Evolutionary conservation across 2,113 vertebrate species (phyloP).

Genomic region (Leptodactylus fuscus): DNA sequence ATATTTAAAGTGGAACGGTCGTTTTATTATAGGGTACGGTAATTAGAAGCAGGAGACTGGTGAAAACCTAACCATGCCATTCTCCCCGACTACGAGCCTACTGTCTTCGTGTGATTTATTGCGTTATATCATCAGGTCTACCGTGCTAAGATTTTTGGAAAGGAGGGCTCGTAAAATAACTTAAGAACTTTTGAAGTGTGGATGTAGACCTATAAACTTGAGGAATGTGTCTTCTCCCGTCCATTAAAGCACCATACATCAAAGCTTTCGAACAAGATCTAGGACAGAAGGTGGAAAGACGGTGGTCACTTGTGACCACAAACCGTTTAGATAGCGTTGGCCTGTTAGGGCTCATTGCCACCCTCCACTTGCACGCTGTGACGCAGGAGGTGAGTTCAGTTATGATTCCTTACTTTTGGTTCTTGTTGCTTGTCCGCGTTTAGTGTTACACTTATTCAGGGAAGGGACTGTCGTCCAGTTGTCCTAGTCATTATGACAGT

Average conservation of each 20-base stretch:
- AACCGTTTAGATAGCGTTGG: no score
- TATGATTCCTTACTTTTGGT: no score
- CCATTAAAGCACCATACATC: background rate
- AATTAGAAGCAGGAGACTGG: slow-evolving; percentile 3
- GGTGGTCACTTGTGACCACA: no score
- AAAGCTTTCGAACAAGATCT: background rate
- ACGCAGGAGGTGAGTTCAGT: no score
- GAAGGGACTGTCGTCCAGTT: no score
- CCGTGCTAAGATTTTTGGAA: background rate
- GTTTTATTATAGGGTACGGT: background rate
- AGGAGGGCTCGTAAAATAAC: background rate
- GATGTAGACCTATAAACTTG: background rate
- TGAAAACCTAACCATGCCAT: background rate
- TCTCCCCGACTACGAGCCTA: background rate
- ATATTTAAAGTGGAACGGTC: background rate
- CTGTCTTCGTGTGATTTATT: background rate
- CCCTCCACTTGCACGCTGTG: no score
- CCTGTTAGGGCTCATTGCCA: no score
- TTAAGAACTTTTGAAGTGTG: background rate
- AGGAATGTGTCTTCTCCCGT: background rate
- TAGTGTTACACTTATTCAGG: no score
- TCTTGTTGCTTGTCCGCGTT: no score
- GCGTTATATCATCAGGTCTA: background rate
- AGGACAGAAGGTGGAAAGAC: background rate
- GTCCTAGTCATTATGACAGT: no score